Percentiles rank a stretch among this genome's conserved stretches.
Conservation (phyloP, 2,797 vertebrate genomes). For the Crocodylus rhombifer region DNA sequence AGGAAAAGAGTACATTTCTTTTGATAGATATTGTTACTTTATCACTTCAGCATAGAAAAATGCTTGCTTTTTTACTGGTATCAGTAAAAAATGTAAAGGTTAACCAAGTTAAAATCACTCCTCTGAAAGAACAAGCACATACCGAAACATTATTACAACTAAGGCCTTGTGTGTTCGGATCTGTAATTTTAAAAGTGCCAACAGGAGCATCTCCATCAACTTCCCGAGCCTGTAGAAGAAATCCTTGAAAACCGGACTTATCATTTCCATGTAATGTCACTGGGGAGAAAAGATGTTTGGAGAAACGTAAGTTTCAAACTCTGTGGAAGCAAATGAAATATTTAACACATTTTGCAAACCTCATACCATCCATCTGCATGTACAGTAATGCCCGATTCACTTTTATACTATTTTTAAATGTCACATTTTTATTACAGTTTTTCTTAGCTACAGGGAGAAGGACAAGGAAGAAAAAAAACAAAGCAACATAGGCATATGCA, state of each 20-base stretch:
- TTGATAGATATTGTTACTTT: neutral
- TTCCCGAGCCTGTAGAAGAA: constrained; percentile 85
- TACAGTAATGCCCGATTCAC: neutral
- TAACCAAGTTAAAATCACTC: neutral
- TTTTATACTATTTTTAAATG: neutral
- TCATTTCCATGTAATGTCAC: constrained; percentile 78
- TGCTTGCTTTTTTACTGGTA: neutral
- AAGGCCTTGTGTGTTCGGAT: constrained; percentile 67
- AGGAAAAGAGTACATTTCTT: neutral
- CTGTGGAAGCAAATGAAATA: neutral
- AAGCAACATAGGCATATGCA: rapidly evolving
- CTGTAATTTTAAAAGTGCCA: constrained; percentile 80
- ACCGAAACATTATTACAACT: constrained; percentile 77
- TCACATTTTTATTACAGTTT: neutral
- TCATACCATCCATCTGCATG: neutral
- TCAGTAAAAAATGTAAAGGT: neutral
- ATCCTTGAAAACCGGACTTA: constrained; percentile 77
- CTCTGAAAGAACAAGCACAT: constrained; percentile 51
- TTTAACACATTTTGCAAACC: neutral
- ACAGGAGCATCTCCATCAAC: constrained; percentile 71
- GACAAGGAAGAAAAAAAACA: neutral
- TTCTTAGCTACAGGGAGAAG: neutral
- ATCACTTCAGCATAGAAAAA: neutral
- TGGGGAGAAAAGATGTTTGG: constrained; percentile 58
- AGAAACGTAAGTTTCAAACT: constrained; percentile 13